These are phyloP conservation scores for Chascanopsetta lugubris DNA, from an alignment of 2,113 vertebrate species.

Conservation along the genomic window DNA sequence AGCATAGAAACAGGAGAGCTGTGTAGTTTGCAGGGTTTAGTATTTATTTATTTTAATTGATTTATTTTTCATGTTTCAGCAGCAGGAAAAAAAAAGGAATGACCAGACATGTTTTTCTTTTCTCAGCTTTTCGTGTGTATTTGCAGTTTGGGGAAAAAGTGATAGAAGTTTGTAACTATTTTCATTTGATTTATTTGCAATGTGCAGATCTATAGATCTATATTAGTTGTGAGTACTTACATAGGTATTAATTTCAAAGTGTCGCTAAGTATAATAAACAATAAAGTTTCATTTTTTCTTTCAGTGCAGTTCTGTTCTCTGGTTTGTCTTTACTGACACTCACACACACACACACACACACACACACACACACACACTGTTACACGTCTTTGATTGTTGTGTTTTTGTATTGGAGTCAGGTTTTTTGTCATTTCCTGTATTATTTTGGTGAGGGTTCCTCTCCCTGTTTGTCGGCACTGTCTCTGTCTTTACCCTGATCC, in stretches of 20 bases:
- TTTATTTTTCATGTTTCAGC: conserved; percentile 50
- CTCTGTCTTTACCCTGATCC: no score
- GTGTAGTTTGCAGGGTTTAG: conserved; percentile 44
- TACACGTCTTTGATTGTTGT: no score
- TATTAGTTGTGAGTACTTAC: conserved; percentile 79
- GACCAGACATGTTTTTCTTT: conserved; percentile 38
- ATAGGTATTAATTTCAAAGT: conserved; percentile 78
- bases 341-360: no score
- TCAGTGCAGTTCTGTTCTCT: conserved; percentile 44
- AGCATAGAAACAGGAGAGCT: conserved; percentile 49
- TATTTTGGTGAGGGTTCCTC: no score
- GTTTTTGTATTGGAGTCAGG: no score
- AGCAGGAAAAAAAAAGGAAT: conserved; percentile 55
- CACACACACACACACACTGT: no score
- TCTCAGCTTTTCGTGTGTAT: conserved; percentile 69
- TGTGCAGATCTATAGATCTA: conserved; percentile 81
- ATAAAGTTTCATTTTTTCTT: conserved; percentile 79
- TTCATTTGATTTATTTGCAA: conserved; percentile 75
- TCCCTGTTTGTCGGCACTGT: no score
- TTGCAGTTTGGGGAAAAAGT: conserved; percentile 67
- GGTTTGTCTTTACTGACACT: not conserved
- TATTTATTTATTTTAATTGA: conserved; percentile 21
- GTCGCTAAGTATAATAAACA: conserved; percentile 76
- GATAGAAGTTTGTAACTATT: conserved; percentile 72
- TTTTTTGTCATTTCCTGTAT: no score